Evolutionary conservation across 2,113 vertebrate genomes (phyloP).

Genomic region (Lampris megalopsis): DNA sequence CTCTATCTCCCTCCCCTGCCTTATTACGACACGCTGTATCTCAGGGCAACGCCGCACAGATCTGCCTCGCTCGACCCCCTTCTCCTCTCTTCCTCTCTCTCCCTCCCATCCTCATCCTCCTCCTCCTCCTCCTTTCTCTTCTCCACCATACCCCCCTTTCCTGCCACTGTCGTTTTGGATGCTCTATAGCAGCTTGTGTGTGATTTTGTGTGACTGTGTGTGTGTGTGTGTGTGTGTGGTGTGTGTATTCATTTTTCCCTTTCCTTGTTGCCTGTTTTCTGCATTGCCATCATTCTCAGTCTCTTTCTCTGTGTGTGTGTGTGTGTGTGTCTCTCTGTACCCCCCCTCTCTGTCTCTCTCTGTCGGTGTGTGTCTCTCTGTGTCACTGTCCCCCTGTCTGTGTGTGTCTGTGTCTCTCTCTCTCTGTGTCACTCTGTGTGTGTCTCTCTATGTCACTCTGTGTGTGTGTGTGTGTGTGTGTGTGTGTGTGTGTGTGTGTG

Average conservation of each 20-base stretch:
- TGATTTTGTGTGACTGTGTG: background rate
- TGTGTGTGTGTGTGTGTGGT: no score
- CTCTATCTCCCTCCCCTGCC: conserved; percentile 63
- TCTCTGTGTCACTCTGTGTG: background rate
- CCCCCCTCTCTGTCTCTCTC: no score
- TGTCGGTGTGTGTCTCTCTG: no score
- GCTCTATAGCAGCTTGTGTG: background rate
- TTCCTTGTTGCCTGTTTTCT: no score
- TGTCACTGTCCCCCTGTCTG: no score
- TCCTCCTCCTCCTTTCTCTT: conserved; percentile 10
- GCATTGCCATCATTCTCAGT: no score
- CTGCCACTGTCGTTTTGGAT: conserved; percentile 44
- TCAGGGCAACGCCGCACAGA: conserved; percentile 79
- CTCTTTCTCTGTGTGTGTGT: no score
- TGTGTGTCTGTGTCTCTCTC: no score
- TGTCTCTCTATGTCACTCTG: no score
- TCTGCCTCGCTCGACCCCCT: conserved; percentile 22
- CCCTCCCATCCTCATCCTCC: conserved; percentile 47
- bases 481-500: conserved; percentile 1
- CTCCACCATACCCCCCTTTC: conserved; percentile 52
- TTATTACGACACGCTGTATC: conserved; percentile 84
- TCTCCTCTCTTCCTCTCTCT: conserved; percentile 21
- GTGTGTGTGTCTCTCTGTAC: no score
- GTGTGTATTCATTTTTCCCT: no score
- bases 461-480: background rate